These are phyloP conservation scores for Phymorhynchus buccinoides DNA, from an alignment of 1,140 invertebrate species.

Conservation along the genomic window DNA sequence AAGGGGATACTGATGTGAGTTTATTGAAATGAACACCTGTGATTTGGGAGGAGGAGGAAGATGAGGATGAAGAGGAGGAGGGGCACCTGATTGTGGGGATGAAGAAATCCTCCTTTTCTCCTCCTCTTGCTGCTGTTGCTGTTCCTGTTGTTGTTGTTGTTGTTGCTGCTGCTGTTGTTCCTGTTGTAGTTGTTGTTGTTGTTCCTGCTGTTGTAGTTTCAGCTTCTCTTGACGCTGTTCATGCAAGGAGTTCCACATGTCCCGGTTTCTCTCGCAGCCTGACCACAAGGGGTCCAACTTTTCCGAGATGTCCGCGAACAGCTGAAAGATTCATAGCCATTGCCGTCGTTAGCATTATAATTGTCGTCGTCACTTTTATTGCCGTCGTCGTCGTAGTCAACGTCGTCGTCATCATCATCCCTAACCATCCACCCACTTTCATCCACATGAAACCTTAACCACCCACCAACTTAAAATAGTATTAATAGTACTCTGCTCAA, in stretches of 20 bases:
- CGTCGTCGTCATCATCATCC: background rate
- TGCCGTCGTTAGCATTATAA: background rate
- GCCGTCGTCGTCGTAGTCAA: background rate
- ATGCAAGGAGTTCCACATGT: constrained; percentile 91
- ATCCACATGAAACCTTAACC: no score
- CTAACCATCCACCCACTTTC: no score
- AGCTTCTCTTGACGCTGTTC: constrained; percentile 75
- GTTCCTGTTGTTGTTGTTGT: background rate
- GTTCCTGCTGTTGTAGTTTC: background rate
- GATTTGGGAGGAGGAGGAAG: background rate
- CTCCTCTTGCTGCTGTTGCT: constrained; percentile 2
- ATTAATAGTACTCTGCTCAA: no score
- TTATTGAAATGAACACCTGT: background rate
- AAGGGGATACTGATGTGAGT: background rate
- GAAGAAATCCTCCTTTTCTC: no score
- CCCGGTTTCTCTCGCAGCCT: constrained; percentile 88
- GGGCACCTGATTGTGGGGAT: constrained; percentile 27
- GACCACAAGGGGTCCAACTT: constrained; percentile 91
- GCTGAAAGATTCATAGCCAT: constrained; percentile 75
- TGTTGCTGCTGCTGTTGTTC: constrained; percentile 85
- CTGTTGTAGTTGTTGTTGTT: background rate
- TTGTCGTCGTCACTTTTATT: background rate
- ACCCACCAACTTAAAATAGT: no score
- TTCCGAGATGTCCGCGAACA: constrained; percentile 90
- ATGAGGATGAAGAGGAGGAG: constrained; percentile 4